Base-by-base conservation (phyloP, 2,797 vertebrate species). In the Dallia pectoralis region DNA sequence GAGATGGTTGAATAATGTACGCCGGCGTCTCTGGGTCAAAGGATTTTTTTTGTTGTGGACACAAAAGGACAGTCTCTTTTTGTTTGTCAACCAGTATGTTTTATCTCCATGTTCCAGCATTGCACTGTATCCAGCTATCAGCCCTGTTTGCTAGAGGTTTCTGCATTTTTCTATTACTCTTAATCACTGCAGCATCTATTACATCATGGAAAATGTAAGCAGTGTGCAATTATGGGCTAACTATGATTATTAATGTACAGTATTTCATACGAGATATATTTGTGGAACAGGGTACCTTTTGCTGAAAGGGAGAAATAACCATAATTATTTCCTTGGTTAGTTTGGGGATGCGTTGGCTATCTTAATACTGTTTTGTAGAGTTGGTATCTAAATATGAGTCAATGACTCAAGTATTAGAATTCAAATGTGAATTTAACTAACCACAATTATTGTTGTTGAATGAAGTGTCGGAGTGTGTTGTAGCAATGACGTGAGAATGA, bases 191-290 rank as follows among this genome's bases (percentile, higher is more conserved):
- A 82, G 61, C 63, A 47, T 61, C 66, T 15, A 32, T 32, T 61
- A 29, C 47, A 36, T 63, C 71, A 64, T 12, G 5, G 62, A 25
- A 76, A 77, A 67, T 4, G 29, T 53, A 22, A 69, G 19, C 75
- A 70, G 49, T 62, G 67, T 73, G 72, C 27, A 49, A 1, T 78
- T 48, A 40, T 3, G 25, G 63, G 29, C 32, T 36, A 14, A n/a
- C 40, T 56, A 25, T 36, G 67, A 36, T 44, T 40, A 67, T 72
- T 49, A 73, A 67, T 51, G 74, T 85, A 36, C 33, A 36, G 33
- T 36, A 77, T 84, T 87, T 88, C 87, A 83, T 53, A 72, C 72
- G 83, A 70, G 79, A 79, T 1, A 82, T 47, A 2, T 86, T 88
- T 18, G 15, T 51, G 86, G 77, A 78, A 85, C 74, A 77, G 18